Percentiles rank a stretch among this genome's conserved stretches.
phyloP scores from a whole-genome alignment of 2,113 vertebrate genomes.

The Pollimyrus isidori region DNA sequence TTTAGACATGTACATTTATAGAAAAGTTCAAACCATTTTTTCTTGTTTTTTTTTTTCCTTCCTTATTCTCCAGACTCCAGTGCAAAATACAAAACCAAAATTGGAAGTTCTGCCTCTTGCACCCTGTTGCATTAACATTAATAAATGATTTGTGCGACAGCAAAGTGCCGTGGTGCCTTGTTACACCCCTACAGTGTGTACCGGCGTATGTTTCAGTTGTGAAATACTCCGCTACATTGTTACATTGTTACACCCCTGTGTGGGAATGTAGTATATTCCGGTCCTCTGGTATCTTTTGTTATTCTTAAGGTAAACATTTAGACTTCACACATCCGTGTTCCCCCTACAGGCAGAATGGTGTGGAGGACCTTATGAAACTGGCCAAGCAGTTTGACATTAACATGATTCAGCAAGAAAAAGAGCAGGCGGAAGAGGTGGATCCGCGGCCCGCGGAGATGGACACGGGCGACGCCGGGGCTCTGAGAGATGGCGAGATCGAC shows the following conservation, averaged over 20 bases:
- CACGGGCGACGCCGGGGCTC: conserved; percentile 19
- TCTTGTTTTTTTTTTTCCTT: too few species aligned
- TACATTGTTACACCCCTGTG: background rate
- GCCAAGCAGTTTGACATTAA: conserved; percentile 86
- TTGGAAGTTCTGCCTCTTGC: too few species aligned
- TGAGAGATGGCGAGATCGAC: background rate
- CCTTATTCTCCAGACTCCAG: too few species aligned
- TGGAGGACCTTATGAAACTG: conserved; percentile 80
- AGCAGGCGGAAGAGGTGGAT: conserved; percentile 38
- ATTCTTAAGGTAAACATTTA: background rate
- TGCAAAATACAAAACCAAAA: too few species aligned
- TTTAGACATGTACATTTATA: too few species aligned
- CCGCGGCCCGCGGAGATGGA: conserved; percentile 27
- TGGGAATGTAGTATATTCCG: background rate
- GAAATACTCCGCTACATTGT: background rate
- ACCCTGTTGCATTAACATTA: too few species aligned
- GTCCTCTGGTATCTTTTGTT: background rate
- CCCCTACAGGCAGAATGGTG: conserved; percentile 51
- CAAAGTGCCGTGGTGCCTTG: background rate
- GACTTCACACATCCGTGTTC: background rate
- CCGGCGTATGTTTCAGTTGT: background rate
- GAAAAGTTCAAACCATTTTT: too few species aligned
- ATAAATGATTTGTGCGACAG: background rate
- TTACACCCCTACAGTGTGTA: background rate
- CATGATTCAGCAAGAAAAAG: conserved; percentile 63